These are phyloP conservation scores for Corythoichthys intestinalis DNA, from an alignment of 2,113 vertebrate species.

Conservation along the genomic window DNA sequence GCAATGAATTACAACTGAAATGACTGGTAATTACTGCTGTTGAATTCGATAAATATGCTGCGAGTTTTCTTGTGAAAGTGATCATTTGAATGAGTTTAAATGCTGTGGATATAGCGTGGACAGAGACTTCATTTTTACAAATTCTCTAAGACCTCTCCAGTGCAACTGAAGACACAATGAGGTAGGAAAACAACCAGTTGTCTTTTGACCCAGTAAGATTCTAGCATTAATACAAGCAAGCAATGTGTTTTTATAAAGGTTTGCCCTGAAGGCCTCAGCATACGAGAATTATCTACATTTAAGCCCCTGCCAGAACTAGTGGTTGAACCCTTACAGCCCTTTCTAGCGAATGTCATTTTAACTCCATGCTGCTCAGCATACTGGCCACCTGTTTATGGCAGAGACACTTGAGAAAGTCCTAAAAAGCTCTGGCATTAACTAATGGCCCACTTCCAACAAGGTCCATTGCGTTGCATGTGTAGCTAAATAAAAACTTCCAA, in stretches of 20 bases:
- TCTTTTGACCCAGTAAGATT: neutral
- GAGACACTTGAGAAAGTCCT: constrained; percentile 45
- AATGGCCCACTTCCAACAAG: neutral
- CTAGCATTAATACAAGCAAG: neutral
- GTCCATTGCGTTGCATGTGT: neutral
- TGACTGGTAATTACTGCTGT: neutral
- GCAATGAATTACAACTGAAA: constrained; percentile 4
- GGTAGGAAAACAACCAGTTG: neutral
- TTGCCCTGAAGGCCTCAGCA: constrained; percentile 38
- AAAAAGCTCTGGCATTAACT: constrained; percentile 19
- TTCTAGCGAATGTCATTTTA: constrained; percentile 72
- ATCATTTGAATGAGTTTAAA: neutral
- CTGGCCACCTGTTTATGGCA: constrained; percentile 74
- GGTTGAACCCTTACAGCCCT: constrained; percentile 72
- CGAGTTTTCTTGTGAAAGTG: neutral
- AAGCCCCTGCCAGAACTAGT: constrained; percentile 69
- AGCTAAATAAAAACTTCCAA: neutral
- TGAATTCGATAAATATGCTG: neutral
- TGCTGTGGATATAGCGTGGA: neutral
- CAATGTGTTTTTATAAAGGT: constrained; percentile 10
- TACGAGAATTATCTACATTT: constrained; percentile 60
- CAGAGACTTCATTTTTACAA: neutral
- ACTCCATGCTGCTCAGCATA: constrained; percentile 62
- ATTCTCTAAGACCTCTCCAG: neutral
- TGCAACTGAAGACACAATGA: neutral